Conservation (phyloP, 1,140 invertebrate genomes). For the Brachionus rubens region DNA sequence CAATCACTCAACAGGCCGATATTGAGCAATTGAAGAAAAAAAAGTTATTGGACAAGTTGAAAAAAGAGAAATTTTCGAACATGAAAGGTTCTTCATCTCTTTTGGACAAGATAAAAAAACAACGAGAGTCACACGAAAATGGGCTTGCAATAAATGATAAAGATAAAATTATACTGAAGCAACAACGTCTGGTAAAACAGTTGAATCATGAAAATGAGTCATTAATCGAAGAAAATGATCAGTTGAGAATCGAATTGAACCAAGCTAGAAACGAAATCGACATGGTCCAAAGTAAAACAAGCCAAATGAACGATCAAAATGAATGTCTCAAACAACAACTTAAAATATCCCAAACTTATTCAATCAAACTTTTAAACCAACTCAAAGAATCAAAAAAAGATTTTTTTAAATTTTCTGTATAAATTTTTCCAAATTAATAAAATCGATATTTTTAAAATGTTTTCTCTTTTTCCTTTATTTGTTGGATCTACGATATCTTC, state of each 20-base stretch:
- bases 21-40: not conserved
- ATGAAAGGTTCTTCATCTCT: slow-evolving; percentile 1
- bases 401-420: no score
- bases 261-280: not conserved
- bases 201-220: not conserved
- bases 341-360: slow-evolving; percentile 21
- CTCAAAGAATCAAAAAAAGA: slow-evolving; percentile 5
- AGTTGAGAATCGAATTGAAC: not conserved
- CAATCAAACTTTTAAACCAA: not conserved
- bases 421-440: no score
- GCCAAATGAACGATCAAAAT: slow-evolving; percentile 1
- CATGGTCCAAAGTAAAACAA: not conserved
- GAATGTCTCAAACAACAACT: not conserved
- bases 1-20: no score
- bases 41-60: not conserved
- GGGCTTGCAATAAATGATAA: not conserved
- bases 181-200: not conserved
- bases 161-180: slow-evolving; percentile 1
- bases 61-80: slow-evolving; percentile 1
- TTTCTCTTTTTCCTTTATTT: no score
- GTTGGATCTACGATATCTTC: no score
- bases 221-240: not conserved
- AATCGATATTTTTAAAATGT: no score
- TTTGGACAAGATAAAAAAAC: not conserved
- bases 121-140: not conserved